phyloP scores from a whole-genome alignment of 2,797 vertebrate genomes.

The Zalophus californianus region DNA sequence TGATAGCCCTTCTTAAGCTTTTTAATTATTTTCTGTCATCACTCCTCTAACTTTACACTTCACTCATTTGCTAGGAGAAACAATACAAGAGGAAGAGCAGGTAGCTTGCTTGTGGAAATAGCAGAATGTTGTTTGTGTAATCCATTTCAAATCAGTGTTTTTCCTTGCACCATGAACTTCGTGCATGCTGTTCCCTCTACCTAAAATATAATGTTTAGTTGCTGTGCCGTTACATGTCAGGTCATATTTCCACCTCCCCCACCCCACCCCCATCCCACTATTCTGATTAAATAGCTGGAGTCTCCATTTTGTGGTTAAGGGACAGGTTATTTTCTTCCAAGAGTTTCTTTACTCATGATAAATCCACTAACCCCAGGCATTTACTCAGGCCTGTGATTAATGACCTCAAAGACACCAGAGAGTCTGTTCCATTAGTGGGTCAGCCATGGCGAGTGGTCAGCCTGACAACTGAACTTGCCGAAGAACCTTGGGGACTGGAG shows the following conservation, averaged over 20 bases:
- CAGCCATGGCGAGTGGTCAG: neutral
- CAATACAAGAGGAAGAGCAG: neutral
- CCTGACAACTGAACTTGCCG: neutral
- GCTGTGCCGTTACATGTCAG: neutral
- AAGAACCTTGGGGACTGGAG: neutral
- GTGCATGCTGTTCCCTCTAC: neutral
- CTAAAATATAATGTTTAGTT: neutral
- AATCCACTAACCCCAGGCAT: neutral
- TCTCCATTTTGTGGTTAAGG: slow-evolving; percentile 8
- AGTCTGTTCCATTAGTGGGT: neutral
- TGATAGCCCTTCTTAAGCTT: neutral
- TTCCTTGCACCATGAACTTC: neutral
- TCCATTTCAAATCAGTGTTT: neutral
- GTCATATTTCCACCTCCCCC: neutral
- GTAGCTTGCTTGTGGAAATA: neutral
- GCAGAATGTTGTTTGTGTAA: neutral
- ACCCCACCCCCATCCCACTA: neutral
- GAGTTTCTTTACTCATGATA: neutral
- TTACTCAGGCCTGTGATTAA: neutral
- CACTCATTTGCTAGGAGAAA: neutral
- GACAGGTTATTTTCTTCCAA: slow-evolving; percentile 48
- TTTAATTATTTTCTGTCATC: neutral
- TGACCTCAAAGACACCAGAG: neutral
- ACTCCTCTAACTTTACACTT: neutral
- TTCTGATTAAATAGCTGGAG: neutral